Evolutionary conservation across 2,888 invertebrate species (phyloP).

Genomic region (Julus scandinavius): DNA sequence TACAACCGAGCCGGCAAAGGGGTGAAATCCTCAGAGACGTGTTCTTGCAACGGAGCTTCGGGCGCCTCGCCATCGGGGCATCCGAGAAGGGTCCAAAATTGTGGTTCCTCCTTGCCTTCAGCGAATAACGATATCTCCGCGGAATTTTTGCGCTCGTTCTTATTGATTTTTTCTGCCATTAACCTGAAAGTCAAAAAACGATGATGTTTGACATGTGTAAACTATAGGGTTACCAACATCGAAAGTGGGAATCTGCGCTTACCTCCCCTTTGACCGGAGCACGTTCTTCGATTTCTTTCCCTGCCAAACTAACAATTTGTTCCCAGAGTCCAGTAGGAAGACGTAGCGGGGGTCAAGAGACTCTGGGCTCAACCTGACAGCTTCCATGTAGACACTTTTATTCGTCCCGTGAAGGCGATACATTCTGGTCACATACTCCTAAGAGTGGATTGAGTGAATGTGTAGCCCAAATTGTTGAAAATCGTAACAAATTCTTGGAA

Average conservation of each 20-base stretch:
- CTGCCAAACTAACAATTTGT: slow-evolving; percentile 89
- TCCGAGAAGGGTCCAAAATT: slow-evolving; percentile 83
- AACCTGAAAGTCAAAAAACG: slow-evolving; percentile 69
- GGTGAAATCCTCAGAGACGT: slow-evolving; percentile 75
- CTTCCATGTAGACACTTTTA: slow-evolving; percentile 84
- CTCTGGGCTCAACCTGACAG: slow-evolving; percentile 77
- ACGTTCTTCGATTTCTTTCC: slow-evolving; percentile 73
- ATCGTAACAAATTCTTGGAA: background rate
- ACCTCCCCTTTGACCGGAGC: slow-evolving; percentile 65
- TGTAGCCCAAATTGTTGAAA: background rate
- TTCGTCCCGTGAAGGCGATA: slow-evolving; percentile 92
- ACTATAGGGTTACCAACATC: too few species aligned
- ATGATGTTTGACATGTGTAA: background rate
- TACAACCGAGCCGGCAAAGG: slow-evolving; percentile 82
- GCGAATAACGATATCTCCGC: slow-evolving; percentile 87
- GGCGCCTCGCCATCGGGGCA: slow-evolving; percentile 70
- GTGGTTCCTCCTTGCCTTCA: slow-evolving; percentile 83
- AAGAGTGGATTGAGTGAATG: slow-evolving; percentile 58
- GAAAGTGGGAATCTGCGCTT: background rate
- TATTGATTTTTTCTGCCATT: slow-evolving; percentile 98
- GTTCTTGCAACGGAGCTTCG: slow-evolving; percentile 70
- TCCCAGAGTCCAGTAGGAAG: slow-evolving; percentile 89
- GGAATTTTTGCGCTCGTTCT: slow-evolving; percentile 95
- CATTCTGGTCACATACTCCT: slow-evolving; percentile 84
- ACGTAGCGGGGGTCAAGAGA: slow-evolving; percentile 92